Conservation (phyloP, 1,140 invertebrate genomes). For the Pseudomyrmex pallidus region DNA sequence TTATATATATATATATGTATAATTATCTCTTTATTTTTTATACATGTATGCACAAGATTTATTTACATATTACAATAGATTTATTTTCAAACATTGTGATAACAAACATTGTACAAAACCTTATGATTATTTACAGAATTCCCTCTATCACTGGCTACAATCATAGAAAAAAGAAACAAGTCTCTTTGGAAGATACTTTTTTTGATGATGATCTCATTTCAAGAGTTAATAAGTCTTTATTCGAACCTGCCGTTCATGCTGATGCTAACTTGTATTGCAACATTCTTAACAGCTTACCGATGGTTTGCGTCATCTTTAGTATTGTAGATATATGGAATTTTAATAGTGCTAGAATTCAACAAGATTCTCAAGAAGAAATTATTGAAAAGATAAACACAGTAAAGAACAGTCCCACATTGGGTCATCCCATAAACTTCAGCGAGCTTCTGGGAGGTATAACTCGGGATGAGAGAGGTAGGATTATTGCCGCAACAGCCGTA, state of each 20-base stretch:
- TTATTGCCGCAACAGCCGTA: conserved; percentile 88
- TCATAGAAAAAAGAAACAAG: conserved; percentile 70
- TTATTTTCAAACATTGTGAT: not conserved
- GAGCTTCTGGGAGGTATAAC: conserved; percentile 88
- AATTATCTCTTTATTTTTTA: not conserved
- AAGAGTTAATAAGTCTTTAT: conserved; percentile 72
- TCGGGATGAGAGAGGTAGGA: conserved; percentile 86
- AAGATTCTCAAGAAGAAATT: conserved; percentile 87
- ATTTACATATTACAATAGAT: not conserved
- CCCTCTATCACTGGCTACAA: conserved; percentile 76
- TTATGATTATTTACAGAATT: conserved; percentile 73
- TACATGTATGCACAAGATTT: not conserved
- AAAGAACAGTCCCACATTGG: conserved; percentile 87
- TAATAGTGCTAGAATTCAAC: conserved; percentile 85
- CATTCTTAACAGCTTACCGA: conserved; percentile 86
- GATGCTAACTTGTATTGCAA: conserved; percentile 86
- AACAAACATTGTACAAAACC: conserved; percentile 15
- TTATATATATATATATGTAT: not conserved
- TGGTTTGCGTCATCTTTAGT: conserved; percentile 88
- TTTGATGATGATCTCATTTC: conserved; percentile 77
- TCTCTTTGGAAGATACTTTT: conserved; percentile 74
- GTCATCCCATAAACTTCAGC: conserved; percentile 88
- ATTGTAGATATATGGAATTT: conserved; percentile 90
- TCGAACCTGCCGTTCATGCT: conserved; percentile 86
- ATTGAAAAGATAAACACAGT: conserved; percentile 87